Conservation (phyloP, 53 echinoderm and acorn worm genomes). For the Crossaster papposus region DNA sequence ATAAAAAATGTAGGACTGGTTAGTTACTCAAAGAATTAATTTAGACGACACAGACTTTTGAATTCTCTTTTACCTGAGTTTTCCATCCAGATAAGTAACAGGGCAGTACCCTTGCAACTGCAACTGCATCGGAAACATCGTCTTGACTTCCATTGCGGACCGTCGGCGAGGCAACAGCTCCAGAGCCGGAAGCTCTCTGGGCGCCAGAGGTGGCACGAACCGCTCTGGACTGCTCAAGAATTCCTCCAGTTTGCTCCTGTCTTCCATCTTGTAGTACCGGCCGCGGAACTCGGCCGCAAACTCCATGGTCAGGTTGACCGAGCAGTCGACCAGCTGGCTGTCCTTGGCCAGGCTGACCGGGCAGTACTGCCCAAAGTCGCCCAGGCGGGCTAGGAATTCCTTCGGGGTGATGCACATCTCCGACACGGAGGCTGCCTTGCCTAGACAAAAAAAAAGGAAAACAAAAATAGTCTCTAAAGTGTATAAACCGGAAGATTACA, state of each 20-base stretch:
- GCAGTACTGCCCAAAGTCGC: conserved; percentile 97
- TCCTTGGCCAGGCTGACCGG: conserved; percentile 93
- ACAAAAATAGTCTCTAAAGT: no score
- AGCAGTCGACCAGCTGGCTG: conserved; percentile 92
- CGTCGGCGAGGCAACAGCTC: conserved; percentile 81
- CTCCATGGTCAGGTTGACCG: conserved; percentile 75
- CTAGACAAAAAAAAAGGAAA: conserved; percentile 33
- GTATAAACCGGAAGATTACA: no score
- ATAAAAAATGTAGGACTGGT: not conserved
- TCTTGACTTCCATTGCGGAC: conserved; percentile 89
- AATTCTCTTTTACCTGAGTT: conserved; percentile 69
- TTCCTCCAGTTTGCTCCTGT: conserved; percentile 65
- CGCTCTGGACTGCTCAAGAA: conserved; percentile 88
- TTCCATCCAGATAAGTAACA: conserved; percentile 95
- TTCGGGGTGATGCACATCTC: conserved; percentile 96
- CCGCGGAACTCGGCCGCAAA: conserved; percentile 95
- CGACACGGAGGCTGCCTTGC: conserved; percentile 93
- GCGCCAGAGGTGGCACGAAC: conserved; percentile 93
- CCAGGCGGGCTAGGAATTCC: conserved; percentile 90
- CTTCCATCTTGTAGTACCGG: conserved; percentile 92
- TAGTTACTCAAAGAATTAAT: not conserved
- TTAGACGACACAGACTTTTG: not conserved
- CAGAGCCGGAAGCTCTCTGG: conserved; percentile 77
- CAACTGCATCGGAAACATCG: conserved; percentile 93
- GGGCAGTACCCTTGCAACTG: conserved; percentile 97